phyloP scores from a whole-genome alignment of 2,113 vertebrate genomes.

The Dipodomys spectabilis region DNA sequence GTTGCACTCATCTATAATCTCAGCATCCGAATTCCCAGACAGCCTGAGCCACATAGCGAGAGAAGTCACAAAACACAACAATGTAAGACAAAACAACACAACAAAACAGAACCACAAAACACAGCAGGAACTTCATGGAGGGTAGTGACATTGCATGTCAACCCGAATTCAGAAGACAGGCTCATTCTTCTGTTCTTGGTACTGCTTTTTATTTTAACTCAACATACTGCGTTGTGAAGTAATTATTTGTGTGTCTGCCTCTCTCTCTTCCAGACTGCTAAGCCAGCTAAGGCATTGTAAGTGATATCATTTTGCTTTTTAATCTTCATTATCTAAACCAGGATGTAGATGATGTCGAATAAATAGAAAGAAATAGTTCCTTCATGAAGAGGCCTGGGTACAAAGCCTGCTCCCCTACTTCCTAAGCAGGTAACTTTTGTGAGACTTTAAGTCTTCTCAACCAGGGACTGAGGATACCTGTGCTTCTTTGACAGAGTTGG shows the following conservation, averaged over 20 bases:
- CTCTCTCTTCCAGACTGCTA: not conserved
- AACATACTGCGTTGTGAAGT: not conserved
- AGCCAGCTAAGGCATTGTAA: not conserved
- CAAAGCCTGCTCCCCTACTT: not conserved
- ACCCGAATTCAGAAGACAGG: not conserved
- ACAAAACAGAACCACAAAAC: not conserved
- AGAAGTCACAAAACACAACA: not conserved
- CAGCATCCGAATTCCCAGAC: not conserved
- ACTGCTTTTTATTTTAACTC: constrained; percentile 12
- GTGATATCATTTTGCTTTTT: not conserved
- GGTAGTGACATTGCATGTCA: not conserved
- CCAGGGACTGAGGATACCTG: constrained; percentile 4
- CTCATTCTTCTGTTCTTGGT: not conserved
- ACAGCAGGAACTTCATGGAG: not conserved
- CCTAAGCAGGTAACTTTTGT: not conserved
- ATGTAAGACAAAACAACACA: not conserved
- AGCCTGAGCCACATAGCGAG: not conserved
- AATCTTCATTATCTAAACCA: not conserved
- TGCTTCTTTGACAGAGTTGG: not conserved
- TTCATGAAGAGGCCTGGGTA: not conserved
- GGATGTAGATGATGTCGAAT: not conserved
- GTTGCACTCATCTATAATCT: no score
- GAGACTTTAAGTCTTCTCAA: constrained; percentile 43
- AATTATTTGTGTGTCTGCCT: not conserved
- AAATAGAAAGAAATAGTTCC: not conserved